Percentiles rank a stretch among this genome's conserved stretches.
Conservation (phyloP, 2,888 invertebrate genomes). For the Allolobophora icterica region DNA sequence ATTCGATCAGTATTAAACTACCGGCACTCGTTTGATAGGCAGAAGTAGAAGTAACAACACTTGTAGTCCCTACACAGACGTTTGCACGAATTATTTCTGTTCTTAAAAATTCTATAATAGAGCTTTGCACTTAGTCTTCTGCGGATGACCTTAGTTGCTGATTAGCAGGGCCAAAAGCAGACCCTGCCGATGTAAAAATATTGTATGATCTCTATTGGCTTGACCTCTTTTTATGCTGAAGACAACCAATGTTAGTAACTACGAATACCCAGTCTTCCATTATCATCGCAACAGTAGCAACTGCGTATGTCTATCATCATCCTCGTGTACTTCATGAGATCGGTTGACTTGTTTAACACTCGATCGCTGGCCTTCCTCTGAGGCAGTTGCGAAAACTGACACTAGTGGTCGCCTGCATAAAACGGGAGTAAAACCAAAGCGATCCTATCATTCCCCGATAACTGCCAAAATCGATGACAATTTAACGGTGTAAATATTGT, state of each 20-base stretch:
- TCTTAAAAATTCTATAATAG: not conserved
- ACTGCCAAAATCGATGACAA: not conserved
- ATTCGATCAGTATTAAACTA: not conserved
- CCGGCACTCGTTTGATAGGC: not conserved
- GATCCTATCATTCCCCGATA: not conserved
- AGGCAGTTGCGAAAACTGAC: not conserved
- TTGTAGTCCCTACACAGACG: not conserved
- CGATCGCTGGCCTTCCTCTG: not conserved
- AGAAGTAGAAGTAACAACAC: too few relatives aligned
- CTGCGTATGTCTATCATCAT: not conserved
- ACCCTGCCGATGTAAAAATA: not conserved
- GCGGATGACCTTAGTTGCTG: not conserved
- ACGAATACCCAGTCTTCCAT: not conserved
- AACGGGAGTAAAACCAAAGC: not conserved
- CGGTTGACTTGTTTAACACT: not conserved
- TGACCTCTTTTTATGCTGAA: not conserved
- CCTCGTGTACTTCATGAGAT: not conserved
- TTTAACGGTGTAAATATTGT: constrained; percentile 10
- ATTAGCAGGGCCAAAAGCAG: not conserved
- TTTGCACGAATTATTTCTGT: not conserved
- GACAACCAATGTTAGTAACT: not conserved
- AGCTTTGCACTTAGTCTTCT: not conserved
- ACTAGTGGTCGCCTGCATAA: not conserved
- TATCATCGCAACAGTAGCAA: constrained; percentile 17
- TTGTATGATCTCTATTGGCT: not conserved